Evolutionary conservation across 2,113 vertebrate genomes (phyloP), one percentile per base, ranked within the genome.

Genomic region (Condylura cristata): DNA sequence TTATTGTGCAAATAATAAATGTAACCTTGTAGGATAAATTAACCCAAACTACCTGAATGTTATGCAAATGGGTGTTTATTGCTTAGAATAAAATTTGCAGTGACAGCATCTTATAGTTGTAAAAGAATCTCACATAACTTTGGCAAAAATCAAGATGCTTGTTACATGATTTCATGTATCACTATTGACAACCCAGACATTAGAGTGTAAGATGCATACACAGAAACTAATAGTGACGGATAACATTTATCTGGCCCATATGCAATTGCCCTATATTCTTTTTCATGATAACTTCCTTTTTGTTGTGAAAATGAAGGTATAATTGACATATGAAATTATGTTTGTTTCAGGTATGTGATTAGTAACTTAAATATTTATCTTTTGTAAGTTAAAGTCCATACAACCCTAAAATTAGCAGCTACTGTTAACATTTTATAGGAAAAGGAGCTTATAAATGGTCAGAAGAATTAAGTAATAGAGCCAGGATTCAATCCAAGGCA

Each of bases 21-120:
- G 34, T 65, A 95, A 94, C 58, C 79, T 85, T 86, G 82, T 37
- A 83, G 70, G 84, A 86, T 72, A 93, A 95, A 93, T 85, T 51
- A 91, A 89, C 46, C 79, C 81, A 88, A 93, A 86, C 48, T 78
- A 86, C 44, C 63, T 46, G n/a, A 86, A 89, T 78, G 37, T 39
- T 93, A 80, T 83, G 11, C 22, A 89, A 94, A 95, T 65, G 13
- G 14, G 1, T 89, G 86, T 91, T 91, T 94, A 86, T 91, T 94
- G 16, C 75, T 70, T 94, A 28, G 34, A 78, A 68, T 93, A 79
- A 95, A 95, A 94, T 61, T 48, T 82, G 28, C 46, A 78, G 26
- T 68, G 66, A 82, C 18, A 86, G 16, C 22, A 17, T 96, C 22
- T 91, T 89, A 86, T 14, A 91, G 56, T 34, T 85, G n/a, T 90